Evolutionary conservation across 2,797 vertebrate species (phyloP).

Genomic region (Remorina albescens): DNA sequence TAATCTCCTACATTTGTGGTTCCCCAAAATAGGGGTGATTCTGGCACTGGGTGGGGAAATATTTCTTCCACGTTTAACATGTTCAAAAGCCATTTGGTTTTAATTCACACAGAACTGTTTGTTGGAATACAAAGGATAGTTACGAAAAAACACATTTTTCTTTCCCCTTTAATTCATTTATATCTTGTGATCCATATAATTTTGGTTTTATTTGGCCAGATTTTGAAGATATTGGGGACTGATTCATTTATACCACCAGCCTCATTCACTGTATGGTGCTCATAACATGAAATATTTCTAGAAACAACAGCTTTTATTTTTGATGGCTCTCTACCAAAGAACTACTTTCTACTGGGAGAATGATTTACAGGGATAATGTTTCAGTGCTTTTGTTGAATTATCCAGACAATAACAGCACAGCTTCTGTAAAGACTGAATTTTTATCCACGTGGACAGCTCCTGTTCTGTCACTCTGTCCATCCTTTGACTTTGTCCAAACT

Average conservation of each 20-base stretch:
- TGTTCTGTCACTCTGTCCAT: neutral
- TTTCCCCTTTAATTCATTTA: neutral
- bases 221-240: neutral
- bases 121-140: slow-evolving; percentile 3
- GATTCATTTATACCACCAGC: slow-evolving; percentile 7
- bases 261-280: neutral
- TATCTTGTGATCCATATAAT: neutral
- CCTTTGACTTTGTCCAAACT: neutral
- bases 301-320: slow-evolving; percentile 4
- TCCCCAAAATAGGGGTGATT: slow-evolving; percentile 47
- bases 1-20: slow-evolving; percentile 52
- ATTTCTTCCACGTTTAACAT: slow-evolving; percentile 27
- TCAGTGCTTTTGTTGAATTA: neutral
- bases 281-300: slow-evolving; percentile 8
- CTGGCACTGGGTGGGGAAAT: slow-evolving; percentile 26
- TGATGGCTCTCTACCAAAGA: neutral
- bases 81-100: slow-evolving; percentile 46
- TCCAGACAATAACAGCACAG: neutral
- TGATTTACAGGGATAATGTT: neutral
- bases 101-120: slow-evolving; percentile 39
- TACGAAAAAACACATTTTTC: too few relatives aligned
- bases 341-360: neutral
- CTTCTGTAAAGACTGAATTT: neutral
- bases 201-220: slow-evolving; percentile 12
- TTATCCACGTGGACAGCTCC: neutral